Conservation (phyloP, 2,888 invertebrate species). For the Mycogona germanica region DNA sequence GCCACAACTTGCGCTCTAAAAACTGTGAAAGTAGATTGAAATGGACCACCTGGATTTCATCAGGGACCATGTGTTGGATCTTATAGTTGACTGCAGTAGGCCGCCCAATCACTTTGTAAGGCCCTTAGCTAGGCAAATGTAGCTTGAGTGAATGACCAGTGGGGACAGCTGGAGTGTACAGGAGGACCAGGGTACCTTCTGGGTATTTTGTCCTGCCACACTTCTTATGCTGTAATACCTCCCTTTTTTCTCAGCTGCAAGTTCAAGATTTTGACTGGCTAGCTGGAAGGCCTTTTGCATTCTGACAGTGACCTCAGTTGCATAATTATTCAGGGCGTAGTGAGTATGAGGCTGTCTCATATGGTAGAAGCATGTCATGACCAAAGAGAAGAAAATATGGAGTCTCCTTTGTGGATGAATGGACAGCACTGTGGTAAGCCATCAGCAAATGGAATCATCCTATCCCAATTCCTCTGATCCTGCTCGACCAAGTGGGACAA, state of each 20-base stretch:
- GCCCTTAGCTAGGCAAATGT: background rate
- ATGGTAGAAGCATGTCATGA: background rate
- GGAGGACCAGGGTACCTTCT: background rate
- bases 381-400: background rate
- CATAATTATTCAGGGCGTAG: background rate
- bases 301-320: background rate
- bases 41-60: too few relatives aligned
- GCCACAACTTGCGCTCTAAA: too few relatives aligned
- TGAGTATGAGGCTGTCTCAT: background rate
- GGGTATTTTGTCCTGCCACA: background rate
- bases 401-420: background rate
- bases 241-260: background rate
- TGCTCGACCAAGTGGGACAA: background rate
- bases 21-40: too few relatives aligned
- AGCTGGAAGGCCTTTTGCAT: background rate
- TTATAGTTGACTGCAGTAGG: too few relatives aligned
- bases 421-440: background rate
- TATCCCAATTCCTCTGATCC: slow-evolving; percentile 3
- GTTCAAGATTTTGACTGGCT: background rate
- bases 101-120: background rate
- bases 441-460: background rate
- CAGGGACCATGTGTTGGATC: too few relatives aligned
- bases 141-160: background rate
- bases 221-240: background rate
- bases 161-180: background rate